Evolutionary conservation across 2,888 invertebrate genomes (phyloP).

Genomic region (Ashinkailepas kermadecensis): DNA sequence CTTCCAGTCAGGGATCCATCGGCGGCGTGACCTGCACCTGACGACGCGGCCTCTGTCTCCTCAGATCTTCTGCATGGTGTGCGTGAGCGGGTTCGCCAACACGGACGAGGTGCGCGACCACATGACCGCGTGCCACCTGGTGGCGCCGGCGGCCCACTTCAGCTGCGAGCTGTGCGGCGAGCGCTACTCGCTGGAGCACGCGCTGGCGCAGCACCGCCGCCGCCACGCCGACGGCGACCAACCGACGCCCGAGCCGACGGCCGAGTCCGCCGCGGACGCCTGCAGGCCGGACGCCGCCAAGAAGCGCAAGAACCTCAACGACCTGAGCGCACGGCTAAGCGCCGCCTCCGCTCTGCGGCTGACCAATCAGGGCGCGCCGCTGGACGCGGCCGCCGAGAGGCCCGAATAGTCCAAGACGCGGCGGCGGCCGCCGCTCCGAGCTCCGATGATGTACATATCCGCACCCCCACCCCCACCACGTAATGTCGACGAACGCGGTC

Average conservation of each 20-base stretch:
- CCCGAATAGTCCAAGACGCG: not conserved
- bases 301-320: slow-evolving; percentile 9
- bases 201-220: slow-evolving; percentile 76
- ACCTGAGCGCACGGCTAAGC: slow-evolving; percentile 17
- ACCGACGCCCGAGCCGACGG: not conserved
- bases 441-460: too few species aligned
- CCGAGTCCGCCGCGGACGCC: not conserved
- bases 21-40: not conserved
- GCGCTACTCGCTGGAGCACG: slow-evolving; percentile 85
- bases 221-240: slow-evolving; percentile 35
- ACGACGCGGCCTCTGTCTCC: not conserved
- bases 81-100: slow-evolving; percentile 29
- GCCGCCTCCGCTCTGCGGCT: not conserved
- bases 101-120: slow-evolving; percentile 31
- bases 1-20: not conserved
- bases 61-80: slow-evolving; percentile 34
- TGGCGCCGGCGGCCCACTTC: not conserved
- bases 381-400: not conserved
- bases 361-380: not conserved
- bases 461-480: too few species aligned
- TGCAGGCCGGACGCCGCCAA: not conserved
- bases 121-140: slow-evolving; percentile 27
- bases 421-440: not conserved
- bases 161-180: slow-evolving; percentile 45
- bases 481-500: too few species aligned